These are phyloP conservation scores for Phalacrocorax brasilianus DNA, from an alignment of 2,113 vertebrate genomes.

Conservation along the genomic window DNA sequence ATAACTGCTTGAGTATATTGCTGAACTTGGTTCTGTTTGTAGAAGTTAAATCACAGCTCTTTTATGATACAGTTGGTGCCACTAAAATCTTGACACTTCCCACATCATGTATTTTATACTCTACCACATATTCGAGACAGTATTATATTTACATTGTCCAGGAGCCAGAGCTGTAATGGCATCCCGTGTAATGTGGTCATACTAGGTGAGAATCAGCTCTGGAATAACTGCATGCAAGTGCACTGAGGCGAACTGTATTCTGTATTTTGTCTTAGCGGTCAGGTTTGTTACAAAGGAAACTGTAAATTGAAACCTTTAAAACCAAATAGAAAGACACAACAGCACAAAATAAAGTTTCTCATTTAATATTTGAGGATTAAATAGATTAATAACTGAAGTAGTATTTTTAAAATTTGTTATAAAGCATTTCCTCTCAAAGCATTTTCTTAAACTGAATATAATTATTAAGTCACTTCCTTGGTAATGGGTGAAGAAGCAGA, in stretches of 20 bases:
- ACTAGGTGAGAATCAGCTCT: not conserved
- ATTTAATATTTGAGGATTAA: not conserved
- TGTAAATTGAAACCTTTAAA: conserved; percentile 31
- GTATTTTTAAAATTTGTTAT: not conserved
- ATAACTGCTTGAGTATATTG: not conserved
- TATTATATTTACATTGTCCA: not conserved
- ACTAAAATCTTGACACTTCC: not conserved
- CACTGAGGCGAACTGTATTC: not conserved
- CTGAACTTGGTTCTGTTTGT: not conserved
- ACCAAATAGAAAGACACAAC: conserved; percentile 38
- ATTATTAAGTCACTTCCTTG: conserved; percentile 37
- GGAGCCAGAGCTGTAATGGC: not conserved
- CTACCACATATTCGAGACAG: not conserved
- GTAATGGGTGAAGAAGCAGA: conserved; percentile 37
- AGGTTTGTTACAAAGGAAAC: not conserved
- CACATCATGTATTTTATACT: not conserved
- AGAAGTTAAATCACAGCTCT: not conserved
- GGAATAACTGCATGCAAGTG: not conserved
- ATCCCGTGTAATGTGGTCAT: not conserved
- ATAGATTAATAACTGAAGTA: not conserved
- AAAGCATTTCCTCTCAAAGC: conserved; percentile 26
- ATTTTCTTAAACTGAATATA: conserved; percentile 6
- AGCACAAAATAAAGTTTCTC: not conserved
- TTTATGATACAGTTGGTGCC: not conserved
- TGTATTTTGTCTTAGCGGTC: not conserved